These are phyloP conservation scores for Lithobius niger DNA, from an alignment of 1,140 invertebrate genomes.

Conservation along the genomic window DNA sequence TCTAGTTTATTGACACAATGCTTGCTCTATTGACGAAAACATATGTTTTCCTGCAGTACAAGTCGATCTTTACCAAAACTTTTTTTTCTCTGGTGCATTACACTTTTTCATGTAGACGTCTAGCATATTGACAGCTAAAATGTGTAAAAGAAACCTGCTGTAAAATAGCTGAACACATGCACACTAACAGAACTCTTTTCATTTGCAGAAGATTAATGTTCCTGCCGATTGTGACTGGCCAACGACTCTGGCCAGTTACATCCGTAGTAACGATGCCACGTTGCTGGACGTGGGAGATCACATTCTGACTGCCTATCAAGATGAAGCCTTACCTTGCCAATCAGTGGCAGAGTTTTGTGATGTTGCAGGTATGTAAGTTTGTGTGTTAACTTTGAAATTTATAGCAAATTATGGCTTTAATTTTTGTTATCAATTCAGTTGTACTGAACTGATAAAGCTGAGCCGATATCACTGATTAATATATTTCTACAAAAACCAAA, in stretches of 20 bases:
- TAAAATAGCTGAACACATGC: background rate
- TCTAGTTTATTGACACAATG: too few species aligned
- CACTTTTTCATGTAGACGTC: background rate
- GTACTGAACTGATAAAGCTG: background rate
- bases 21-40: too few species aligned
- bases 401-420: background rate
- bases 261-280: constrained; percentile 81
- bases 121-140: background rate
- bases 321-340: constrained; percentile 77
- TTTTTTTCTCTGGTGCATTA: too few species aligned
- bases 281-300: constrained; percentile 75
- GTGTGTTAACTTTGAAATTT: background rate
- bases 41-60: too few species aligned
- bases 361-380: constrained; percentile 55
- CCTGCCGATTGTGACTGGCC: constrained; percentile 65
- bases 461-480: background rate
- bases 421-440: background rate
- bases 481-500: background rate
- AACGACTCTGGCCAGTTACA: constrained; percentile 73
- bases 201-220: constrained; percentile 47
- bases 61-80: too few species aligned
- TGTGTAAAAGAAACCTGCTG: background rate
- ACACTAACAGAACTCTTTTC: background rate
- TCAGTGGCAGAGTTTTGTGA: constrained; percentile 84
- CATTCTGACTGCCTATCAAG: constrained; percentile 63